Evolutionary conservation across 1,140 invertebrate species (phyloP).

Genomic region (Leptinotarsa defecta): DNA sequence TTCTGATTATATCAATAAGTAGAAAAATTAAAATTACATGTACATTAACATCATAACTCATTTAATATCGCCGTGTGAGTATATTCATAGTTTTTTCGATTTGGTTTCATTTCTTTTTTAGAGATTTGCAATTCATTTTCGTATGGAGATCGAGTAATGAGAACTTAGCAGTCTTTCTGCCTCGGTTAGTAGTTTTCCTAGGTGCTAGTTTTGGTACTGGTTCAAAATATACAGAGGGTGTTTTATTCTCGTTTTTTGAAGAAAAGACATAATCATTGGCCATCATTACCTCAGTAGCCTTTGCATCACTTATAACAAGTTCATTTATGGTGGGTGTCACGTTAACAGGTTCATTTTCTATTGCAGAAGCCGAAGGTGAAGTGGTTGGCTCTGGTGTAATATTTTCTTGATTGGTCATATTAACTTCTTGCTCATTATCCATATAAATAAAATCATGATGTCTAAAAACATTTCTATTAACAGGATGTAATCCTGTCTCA

Average conservation of each 20-base stretch:
- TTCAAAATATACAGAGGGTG: not conserved
- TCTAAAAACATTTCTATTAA: conserved; percentile 19
- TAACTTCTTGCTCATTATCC: conserved; percentile 2
- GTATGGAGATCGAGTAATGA: not conserved
- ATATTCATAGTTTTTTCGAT: not conserved
- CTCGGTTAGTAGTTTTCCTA: not conserved
- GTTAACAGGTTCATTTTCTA: not conserved
- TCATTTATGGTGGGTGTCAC: not conserved
- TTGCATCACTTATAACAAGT: not conserved
- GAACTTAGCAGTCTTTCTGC: not conserved
- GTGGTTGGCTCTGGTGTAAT: conserved; percentile 1
- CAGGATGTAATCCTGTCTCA: conserved; percentile 20
- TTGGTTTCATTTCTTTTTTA: not conserved
- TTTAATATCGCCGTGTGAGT: too few species aligned
- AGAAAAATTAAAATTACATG: too few species aligned
- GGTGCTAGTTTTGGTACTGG: not conserved
- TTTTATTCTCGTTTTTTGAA: not conserved
- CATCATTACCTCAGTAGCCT: not conserved
- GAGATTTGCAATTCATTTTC: not conserved
- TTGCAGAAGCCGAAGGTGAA: not conserved
- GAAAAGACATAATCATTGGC: not conserved
- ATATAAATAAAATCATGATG: conserved; percentile 29
- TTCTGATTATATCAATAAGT: too few species aligned
- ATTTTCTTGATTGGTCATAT: not conserved
- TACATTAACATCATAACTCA: too few species aligned